Evolutionary conservation across 2,888 invertebrate genomes (phyloP).

Genomic region (Xylota sylvarum): DNA sequence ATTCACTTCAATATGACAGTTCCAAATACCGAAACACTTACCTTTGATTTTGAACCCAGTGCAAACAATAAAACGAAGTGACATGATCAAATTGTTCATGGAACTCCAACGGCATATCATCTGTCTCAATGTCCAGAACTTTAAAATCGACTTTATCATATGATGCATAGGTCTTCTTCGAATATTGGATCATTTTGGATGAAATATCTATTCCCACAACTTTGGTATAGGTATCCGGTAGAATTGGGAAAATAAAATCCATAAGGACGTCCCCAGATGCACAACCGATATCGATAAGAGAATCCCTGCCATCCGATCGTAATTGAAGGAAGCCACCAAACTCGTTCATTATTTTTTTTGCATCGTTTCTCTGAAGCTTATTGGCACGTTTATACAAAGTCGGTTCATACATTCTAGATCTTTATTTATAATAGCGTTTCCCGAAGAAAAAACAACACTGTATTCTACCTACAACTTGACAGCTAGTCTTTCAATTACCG

Average conservation of each 20-base stretch:
- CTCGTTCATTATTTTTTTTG: slow-evolving; percentile 88
- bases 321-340: slow-evolving; percentile 87
- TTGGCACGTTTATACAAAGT: slow-evolving; percentile 89
- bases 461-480: background rate
- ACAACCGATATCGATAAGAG: slow-evolving; percentile 90
- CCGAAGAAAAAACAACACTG: background rate
- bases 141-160: slow-evolving; percentile 84
- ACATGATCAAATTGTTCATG: slow-evolving; percentile 88
- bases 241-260: slow-evolving; percentile 87
- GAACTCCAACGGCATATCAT: slow-evolving; percentile 85
- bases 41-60: slow-evolving; percentile 92
- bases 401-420: slow-evolving; percentile 87
- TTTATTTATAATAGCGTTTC: background rate
- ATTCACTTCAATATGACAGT: background rate
- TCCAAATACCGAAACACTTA: slow-evolving; percentile 81
- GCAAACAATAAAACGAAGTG: slow-evolving; percentile 92
- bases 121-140: slow-evolving; percentile 86
- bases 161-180: slow-evolving; percentile 86
- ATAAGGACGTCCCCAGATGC: slow-evolving; percentile 90
- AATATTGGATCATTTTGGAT: slow-evolving; percentile 85
- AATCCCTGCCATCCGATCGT: slow-evolving; percentile 85
- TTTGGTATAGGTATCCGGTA: slow-evolving; percentile 86
- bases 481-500: background rate
- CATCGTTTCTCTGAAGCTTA: slow-evolving; percentile 89
- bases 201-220: slow-evolving; percentile 90